A percentile compares a stretch with the other conserved stretches of the same genome.
Conservation (phyloP, 2,113 vertebrate genomes). For the Ammodytes marinus region DNA sequence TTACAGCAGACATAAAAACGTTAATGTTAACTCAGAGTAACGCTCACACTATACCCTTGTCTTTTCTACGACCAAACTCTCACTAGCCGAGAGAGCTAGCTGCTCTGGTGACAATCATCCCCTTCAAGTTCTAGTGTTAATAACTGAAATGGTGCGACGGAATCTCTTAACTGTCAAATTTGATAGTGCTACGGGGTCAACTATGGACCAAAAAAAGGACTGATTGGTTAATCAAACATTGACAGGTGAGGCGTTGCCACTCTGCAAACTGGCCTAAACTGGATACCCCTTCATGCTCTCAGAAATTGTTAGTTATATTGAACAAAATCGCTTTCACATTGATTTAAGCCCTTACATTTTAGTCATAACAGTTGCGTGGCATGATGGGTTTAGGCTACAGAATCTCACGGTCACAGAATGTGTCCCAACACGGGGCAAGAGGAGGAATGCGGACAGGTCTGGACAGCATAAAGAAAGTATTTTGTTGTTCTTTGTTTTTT, state of each 20-base stretch:
- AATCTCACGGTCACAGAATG: conserved; percentile 7
- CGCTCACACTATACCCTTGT: not conserved
- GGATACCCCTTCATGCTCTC: not conserved
- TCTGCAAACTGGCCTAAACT: not conserved
- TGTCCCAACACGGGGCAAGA: not conserved
- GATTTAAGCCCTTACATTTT: too few species aligned
- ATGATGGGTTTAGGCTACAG: not conserved
- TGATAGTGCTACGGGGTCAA: not conserved
- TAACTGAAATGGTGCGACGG: not conserved
- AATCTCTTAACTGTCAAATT: conserved; percentile 24
- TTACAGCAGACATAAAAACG: not conserved
- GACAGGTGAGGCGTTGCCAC: conserved; percentile 11
- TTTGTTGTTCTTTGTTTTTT: too few species aligned
- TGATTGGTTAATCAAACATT: not conserved
- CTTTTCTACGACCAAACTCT: not conserved
- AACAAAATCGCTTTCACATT: too few species aligned
- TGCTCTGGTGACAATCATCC: not conserved
- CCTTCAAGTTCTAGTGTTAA: not conserved
- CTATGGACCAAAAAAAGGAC: too few species aligned
- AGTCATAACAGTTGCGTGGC: not conserved
- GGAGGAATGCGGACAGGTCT: conserved; percentile 46
- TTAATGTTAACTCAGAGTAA: not conserved
- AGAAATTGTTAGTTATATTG: not conserved
- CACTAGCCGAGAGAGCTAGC: too few species aligned
- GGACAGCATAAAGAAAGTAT: not conserved